Percentiles rank a stretch among this genome's conserved stretches.
Conservation (phyloP, 1,140 invertebrate genomes). For the Nixonia krombeini region DNA sequence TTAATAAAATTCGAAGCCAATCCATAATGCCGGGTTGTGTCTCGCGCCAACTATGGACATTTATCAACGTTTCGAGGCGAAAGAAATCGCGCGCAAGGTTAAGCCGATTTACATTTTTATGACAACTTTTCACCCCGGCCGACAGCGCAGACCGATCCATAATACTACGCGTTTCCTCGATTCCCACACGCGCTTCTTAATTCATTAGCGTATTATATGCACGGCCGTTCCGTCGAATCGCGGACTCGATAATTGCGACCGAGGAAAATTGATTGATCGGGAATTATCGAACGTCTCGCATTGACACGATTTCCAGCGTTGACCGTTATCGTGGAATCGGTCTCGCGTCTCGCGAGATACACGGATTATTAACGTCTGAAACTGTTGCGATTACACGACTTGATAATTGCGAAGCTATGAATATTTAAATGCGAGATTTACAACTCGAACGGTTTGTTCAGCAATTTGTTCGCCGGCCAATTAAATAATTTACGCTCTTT, state of each 20-base stretch:
- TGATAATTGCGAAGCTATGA: too few species aligned
- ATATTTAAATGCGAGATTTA: too few species aligned
- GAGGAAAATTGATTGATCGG: too few species aligned
- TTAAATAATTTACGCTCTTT: too few species aligned
- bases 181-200: neutral
- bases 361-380: too few species aligned
- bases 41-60: neutral
- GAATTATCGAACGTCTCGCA: too few species aligned
- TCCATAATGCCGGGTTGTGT: neutral
- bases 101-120: constrained; percentile 12
- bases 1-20: constrained; percentile 2
- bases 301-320: too few species aligned
- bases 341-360: too few species aligned
- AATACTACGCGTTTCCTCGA: neutral
- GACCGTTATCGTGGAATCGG: too few species aligned
- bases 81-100: constrained; percentile 8
- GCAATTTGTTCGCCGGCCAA: too few species aligned
- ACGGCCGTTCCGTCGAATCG: neutral
- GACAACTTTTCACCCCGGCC: constrained; percentile 8
- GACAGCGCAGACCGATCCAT: constrained; percentile 2
- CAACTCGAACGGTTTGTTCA: too few species aligned
- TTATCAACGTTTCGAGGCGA: constrained; percentile 1
- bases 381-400: too few species aligned
- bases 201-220: neutral
- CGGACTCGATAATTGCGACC: neutral